These are phyloP conservation scores for Sipunculus nudus DNA, from an alignment of 2,888 invertebrate species.

Conservation along the genomic window DNA sequence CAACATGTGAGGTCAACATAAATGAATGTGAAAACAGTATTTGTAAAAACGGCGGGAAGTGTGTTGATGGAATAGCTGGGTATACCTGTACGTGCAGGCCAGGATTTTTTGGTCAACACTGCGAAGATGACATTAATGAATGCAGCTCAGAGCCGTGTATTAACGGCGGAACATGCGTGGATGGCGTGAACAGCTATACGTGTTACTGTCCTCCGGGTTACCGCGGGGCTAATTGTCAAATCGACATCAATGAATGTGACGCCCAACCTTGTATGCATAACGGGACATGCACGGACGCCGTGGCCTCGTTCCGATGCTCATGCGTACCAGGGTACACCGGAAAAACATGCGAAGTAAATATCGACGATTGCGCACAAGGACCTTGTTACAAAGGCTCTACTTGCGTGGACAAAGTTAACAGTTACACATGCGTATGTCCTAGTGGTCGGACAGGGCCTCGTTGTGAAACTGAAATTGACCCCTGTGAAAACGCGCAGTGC, in stretches of 20 bases:
- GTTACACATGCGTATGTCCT: too few species aligned
- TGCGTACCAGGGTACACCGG: conserved; percentile 79
- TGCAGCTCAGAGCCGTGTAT: too few species aligned
- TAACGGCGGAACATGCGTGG: conserved; percentile 81
- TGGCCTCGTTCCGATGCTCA: conserved; percentile 18
- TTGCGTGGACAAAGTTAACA: too few species aligned
- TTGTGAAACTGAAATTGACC: too few species aligned
- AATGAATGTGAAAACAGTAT: not conserved
- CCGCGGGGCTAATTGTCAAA: conserved; percentile 52
- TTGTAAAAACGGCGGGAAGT: conserved; percentile 29
- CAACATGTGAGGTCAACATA: conserved; percentile 78
- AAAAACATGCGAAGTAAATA: conserved; percentile 76
- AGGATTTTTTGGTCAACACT: too few species aligned
- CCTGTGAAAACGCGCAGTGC: too few species aligned
- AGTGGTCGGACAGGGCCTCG: too few species aligned
- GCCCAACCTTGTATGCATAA: not conserved
- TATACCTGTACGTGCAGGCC: too few species aligned
- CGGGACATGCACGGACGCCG: conserved; percentile 18
- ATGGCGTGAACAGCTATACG: conserved; percentile 64
- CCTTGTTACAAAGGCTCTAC: too few species aligned
- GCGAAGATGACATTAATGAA: too few species aligned
- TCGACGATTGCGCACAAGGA: conserved; percentile 82
- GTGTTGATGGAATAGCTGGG: too few species aligned
- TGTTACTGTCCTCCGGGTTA: conserved; percentile 73
- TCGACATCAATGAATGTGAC: conserved; percentile 51